A percentile compares a stretch with the other conserved stretches of the same genome.
Evolutionary conservation across 2,888 invertebrate genomes (phyloP).

Genomic region (Campoplex nolae): DNA sequence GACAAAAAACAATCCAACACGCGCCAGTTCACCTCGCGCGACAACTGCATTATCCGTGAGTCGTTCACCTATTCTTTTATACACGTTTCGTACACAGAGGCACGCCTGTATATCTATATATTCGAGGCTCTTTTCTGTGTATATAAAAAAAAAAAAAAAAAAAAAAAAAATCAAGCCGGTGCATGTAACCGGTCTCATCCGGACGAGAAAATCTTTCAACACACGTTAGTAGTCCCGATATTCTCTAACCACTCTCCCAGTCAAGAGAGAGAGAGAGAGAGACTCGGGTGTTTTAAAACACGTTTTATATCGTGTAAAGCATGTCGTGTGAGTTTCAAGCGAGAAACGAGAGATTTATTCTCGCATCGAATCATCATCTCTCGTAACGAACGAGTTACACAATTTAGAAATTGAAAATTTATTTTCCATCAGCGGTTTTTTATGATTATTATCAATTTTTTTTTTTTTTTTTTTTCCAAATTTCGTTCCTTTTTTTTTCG

Average conservation of each 20-base stretch:
- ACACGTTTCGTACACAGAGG: constrained; percentile 8
- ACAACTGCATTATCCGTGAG: constrained; percentile 60
- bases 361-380: not conserved
- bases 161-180: not conserved
- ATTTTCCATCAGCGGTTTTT: not conserved
- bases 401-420: not conserved
- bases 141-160: not conserved
- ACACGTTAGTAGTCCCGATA: constrained; percentile 22
- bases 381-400: not conserved
- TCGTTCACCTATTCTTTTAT: constrained; percentile 63
- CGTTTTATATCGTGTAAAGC: constrained; percentile 7
- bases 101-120: too few relatives aligned
- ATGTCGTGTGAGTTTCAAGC: not conserved
- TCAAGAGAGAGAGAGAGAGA: not conserved
- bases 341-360: not conserved
- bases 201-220: constrained; percentile 22
- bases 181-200: constrained; percentile 21
- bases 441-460: too few relatives aligned
- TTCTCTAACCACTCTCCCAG: constrained; percentile 1
- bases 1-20: constrained; percentile 36
- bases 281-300: constrained; percentile 11
- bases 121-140: constrained; percentile 14
- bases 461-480: not conserved
- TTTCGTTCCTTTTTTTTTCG: not conserved
- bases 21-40: constrained; percentile 61